Evolutionary conservation across 1,140 invertebrate species (phyloP).

Genomic region (Stegodyphus mimosarum): DNA sequence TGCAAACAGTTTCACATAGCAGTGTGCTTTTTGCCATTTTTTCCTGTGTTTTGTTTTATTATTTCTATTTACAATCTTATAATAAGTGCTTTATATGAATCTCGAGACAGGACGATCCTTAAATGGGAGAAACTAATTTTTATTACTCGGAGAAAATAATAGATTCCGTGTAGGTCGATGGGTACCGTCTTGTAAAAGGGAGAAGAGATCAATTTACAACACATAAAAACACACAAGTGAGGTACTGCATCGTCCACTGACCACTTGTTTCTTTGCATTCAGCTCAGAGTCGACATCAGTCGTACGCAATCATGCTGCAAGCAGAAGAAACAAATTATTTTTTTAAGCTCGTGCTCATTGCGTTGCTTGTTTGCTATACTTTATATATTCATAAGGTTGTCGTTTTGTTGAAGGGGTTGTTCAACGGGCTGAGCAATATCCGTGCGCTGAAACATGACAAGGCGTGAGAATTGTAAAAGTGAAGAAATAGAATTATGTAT

Average conservation of each 20-base stretch:
- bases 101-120: neutral
- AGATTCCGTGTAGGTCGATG: neutral
- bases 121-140: neutral
- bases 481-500: conserved; percentile 57
- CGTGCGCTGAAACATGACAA: conserved; percentile 55
- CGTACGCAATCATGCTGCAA: conserved; percentile 36
- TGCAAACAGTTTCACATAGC: neutral
- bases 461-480: conserved; percentile 55
- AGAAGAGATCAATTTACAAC: conserved; percentile 43
- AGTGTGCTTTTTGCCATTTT: neutral
- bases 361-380: conserved; percentile 40
- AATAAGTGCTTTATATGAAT: neutral
- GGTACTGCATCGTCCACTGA: conserved; percentile 26
- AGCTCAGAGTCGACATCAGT: conserved; percentile 30
- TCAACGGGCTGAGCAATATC: conserved; percentile 54
- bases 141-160: neutral
- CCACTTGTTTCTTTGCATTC: conserved; percentile 36
- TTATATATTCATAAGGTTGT: conserved; percentile 18
- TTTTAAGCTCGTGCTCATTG: conserved; percentile 59
- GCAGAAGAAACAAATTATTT: conserved; percentile 49
- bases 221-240: conserved; percentile 39
- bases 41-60: neutral
- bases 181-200: conserved; percentile 20
- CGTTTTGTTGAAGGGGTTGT: conserved; percentile 42
- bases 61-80: neutral